phyloP scores from a whole-genome alignment of 1,140 invertebrate genomes.

The Seison nebaliae region DNA sequence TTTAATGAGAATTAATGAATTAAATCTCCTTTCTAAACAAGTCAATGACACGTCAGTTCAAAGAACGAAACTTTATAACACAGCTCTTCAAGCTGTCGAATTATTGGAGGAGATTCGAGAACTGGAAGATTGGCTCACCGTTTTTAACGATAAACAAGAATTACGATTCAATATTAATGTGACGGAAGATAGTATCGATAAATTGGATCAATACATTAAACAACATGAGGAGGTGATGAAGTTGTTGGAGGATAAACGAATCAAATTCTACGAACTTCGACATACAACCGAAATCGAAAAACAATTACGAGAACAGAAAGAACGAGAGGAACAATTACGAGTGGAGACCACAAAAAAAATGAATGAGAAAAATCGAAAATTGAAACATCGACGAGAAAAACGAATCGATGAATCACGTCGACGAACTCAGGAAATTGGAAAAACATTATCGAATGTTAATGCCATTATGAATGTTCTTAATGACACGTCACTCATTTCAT shows the following conservation, averaged over 20 bases:
- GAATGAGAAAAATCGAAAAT: conserved; percentile 7
- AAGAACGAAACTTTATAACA: too few relatives aligned
- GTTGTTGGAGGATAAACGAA: conserved; percentile 2
- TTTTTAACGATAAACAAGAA: too few relatives aligned
- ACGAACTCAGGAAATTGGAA: conserved; percentile 9
- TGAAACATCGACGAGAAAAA: too few relatives aligned
- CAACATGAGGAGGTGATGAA: conserved; percentile 10
- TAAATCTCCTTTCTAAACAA: too few relatives aligned
- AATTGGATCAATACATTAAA: conserved; percentile 4
- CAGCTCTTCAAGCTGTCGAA: too few relatives aligned
- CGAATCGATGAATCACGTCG: conserved; percentile 7
- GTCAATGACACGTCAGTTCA: too few relatives aligned
- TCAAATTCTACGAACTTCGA: conserved; percentile 1
- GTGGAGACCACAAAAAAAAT: conserved; percentile 9
- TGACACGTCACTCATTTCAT: background rate
- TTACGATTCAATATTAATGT: conserved; percentile 5
- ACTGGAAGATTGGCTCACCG: conserved; percentile 9
- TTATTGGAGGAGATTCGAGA: conserved; percentile 7
- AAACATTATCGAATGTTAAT: background rate
- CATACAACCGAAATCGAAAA: conserved; percentile 4
- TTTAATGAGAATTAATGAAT: too few relatives aligned
- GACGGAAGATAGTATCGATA: conserved; percentile 7
- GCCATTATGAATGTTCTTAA: conserved; percentile 3
- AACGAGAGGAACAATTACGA: conserved; percentile 8
- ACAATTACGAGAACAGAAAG: conserved; percentile 3